Evolutionary conservation across 2,888 invertebrate species (phyloP).

Genomic region (Dolichomitus sp.): DNA sequence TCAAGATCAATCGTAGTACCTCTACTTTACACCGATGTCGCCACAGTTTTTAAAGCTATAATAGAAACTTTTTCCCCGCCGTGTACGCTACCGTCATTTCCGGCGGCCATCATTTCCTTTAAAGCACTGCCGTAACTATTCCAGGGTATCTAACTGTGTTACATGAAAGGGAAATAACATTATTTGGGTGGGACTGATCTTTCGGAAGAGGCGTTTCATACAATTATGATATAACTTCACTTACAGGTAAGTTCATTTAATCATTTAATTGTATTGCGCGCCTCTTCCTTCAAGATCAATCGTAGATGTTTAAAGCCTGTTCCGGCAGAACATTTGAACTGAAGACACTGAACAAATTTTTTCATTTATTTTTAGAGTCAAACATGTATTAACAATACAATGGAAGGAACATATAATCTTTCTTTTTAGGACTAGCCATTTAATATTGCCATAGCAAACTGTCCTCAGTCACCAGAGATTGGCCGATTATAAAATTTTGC

Average conservation of each 20-base stretch:
- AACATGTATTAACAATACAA: background rate
- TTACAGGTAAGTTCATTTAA: slow-evolving; percentile 10
- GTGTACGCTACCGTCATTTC: background rate
- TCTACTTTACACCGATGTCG: background rate
- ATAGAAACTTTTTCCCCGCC: background rate
- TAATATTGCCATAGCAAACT: background rate
- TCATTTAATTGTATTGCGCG: background rate
- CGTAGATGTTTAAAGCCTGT: background rate
- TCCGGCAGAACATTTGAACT: background rate
- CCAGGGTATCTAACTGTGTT: background rate
- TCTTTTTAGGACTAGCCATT: background rate
- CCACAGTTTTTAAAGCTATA: background rate
- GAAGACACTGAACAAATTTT: no score
- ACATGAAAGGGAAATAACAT: background rate
- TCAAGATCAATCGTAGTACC: background rate
- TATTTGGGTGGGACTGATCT: slow-evolving; percentile 6
- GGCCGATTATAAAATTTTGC: background rate
- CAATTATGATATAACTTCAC: slow-evolving; percentile 6
- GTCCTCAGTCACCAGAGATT: background rate
- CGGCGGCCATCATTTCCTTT: background rate
- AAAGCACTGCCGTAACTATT: slow-evolving; percentile 3
- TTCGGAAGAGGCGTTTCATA: slow-evolving; percentile 5
- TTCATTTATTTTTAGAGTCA: no score
- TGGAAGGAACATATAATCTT: background rate
- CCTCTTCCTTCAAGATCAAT: slow-evolving; percentile 3